Base-by-base conservation (phyloP, 2,797 vertebrate species). In the Discoglossus pictus region DNA sequence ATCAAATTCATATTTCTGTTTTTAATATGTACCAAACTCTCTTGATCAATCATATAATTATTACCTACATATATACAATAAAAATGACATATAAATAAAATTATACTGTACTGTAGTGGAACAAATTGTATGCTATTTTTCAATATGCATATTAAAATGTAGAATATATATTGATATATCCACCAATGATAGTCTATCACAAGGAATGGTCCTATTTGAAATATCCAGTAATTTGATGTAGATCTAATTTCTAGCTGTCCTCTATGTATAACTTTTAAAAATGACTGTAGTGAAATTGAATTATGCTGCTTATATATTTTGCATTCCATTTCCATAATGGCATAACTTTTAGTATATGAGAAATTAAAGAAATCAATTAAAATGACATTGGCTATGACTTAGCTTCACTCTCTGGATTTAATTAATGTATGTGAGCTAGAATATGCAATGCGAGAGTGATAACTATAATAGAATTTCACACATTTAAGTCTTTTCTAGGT, bases 351-450 rank as follows among this genome's bases (percentile, higher is more conserved):
- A 59, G 61, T 64, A 59, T 51, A 36, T 64, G 61, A 71, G 68
- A 59, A 71, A 71, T 71, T 58, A 64, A 42, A 64, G 53, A 64
- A 59, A 71, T 71, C 61, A 64, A 44, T 71, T 71, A 71, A 44
- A 55, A 43, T 64, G 61, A 59, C 61, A 71, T 35, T 18, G 46
- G 54, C 13, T 39, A 21, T 54, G 18, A 21, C 46, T 62, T 56
- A 70, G 36, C 68, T 58, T 36, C 31, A 56, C 52, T 64, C 61
- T 64, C 42, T 51, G 44, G 50, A 58, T 63, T 50, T 51, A 58
- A 71, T 71, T 71, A 64, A 71, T 64, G 61, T 35, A 35, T 39
- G 21, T 51, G 16, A 64, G 68, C 60, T 43, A 18, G 43, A 71
- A 50, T 63, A 56, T 58, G 60, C 60, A 64, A 55, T 64, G 46